These are phyloP conservation scores for Drosophila virilis DNA, from an alignment of 1,140 invertebrate genomes.

Conservation along the genomic window DNA sequence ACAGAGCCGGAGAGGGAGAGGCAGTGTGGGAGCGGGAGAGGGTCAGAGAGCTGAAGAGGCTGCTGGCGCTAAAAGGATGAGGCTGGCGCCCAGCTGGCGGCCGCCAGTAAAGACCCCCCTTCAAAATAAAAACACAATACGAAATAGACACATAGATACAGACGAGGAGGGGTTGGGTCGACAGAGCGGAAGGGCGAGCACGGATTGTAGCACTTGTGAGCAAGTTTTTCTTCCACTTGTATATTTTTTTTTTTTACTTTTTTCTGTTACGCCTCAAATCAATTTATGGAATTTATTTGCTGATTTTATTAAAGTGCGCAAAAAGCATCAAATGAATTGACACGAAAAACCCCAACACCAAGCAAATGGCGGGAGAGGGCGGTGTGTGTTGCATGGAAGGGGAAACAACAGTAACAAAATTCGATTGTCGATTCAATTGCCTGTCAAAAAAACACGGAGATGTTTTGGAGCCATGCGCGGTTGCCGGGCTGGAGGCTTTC, in stretches of 20 bases:
- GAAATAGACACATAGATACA: conserved; percentile 10
- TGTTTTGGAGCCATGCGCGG: neutral
- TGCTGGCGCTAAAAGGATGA: conserved; percentile 12
- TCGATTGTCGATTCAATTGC: conserved; percentile 59
- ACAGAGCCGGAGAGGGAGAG: neutral
- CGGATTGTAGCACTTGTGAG: conserved; percentile 39
- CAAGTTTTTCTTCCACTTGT: conserved; percentile 9
- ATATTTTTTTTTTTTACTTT: conserved; percentile 1
- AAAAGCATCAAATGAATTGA: conserved; percentile 49
- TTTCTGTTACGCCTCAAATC: conserved; percentile 52
- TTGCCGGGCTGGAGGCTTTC: neutral
- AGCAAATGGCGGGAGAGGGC: neutral
- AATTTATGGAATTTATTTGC: conserved; percentile 79
- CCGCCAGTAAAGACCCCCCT: conserved; percentile 44
- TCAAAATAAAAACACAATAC: conserved; percentile 58
- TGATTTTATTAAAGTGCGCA: conserved; percentile 75
- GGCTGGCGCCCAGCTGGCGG: conserved; percentile 68
- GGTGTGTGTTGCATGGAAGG: no score
- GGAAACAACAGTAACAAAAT: conserved; percentile 30
- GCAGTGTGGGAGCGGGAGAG: neutral
- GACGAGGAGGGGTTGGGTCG: conserved; percentile 1
- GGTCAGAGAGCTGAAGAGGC: neutral
- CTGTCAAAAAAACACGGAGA: conserved; percentile 51
- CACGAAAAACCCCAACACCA: conserved; percentile 14
- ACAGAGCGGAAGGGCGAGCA: conserved; percentile 7